These are phyloP conservation scores for Pongo abelii DNA, from an alignment of 2,113 vertebrate genomes.

Conservation along the genomic window DNA sequence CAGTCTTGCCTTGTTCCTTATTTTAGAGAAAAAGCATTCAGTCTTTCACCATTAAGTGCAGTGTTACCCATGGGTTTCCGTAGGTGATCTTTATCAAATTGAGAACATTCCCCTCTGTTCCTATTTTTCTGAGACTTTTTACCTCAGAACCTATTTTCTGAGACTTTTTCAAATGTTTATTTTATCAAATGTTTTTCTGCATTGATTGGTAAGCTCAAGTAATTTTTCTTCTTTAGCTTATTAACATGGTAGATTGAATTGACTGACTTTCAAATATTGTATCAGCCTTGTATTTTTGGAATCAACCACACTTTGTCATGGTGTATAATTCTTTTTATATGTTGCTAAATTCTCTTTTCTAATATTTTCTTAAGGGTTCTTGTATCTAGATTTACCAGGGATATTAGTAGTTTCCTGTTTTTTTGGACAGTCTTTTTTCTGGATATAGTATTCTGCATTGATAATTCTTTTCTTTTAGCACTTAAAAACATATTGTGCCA, in stretches of 20 bases:
- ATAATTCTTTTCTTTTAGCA: neutral
- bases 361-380: slow-evolving; percentile 1
- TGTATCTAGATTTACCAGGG: neutral
- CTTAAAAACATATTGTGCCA: neutral
- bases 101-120: neutral
- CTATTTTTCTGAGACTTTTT: slow-evolving; percentile 2
- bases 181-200: neutral
- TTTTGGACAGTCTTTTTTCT: neutral
- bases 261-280: neutral
- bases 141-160: neutral
- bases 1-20: neutral
- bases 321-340: neutral
- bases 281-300: neutral
- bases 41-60: neutral
- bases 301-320: neutral
- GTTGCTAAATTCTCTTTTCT: neutral
- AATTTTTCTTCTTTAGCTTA: neutral
- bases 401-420: neutral
- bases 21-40: neutral
- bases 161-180: neutral
- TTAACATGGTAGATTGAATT: neutral
- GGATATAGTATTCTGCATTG: neutral
- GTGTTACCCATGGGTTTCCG: neutral
- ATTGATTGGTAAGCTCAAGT: neutral
- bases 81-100: neutral